phyloP scores from a whole-genome alignment of 2,797 vertebrate species.

The Tauraco hartlaubi region DNA sequence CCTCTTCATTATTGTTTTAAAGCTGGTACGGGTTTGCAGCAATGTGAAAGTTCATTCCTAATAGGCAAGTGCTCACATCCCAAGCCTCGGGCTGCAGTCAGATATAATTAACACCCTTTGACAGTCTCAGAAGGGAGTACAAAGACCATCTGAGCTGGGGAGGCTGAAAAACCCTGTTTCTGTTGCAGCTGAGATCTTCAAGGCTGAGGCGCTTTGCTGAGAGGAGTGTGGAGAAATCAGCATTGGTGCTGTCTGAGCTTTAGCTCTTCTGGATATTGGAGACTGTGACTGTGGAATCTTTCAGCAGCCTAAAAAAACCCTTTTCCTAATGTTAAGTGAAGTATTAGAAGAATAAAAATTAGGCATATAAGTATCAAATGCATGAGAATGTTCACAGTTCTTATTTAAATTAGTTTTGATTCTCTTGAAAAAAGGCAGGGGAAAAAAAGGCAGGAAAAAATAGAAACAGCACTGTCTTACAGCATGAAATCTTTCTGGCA shows the following conservation, averaged over 20 bases:
- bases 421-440: neutral
- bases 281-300: neutral
- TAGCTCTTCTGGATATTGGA: neutral
- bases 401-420: neutral
- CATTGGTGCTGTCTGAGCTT: neutral
- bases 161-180: neutral
- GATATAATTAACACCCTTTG: neutral
- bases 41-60: neutral
- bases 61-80: neutral
- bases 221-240: neutral
- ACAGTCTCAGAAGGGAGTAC: neutral
- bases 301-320: neutral
- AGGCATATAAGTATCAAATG: neutral
- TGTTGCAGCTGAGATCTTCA: neutral
- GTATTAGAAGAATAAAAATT: neutral
- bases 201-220: neutral
- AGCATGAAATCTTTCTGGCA: conserved; percentile 40
- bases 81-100: neutral
- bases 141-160: neutral
- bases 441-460: neutral
- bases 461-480: neutral
- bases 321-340: neutral
- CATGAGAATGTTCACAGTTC: neutral
- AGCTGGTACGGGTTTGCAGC: neutral
- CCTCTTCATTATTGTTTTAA: neutral